Conservation (phyloP, 2,113 vertebrate species). For the Oostethus manadensis region DNA sequence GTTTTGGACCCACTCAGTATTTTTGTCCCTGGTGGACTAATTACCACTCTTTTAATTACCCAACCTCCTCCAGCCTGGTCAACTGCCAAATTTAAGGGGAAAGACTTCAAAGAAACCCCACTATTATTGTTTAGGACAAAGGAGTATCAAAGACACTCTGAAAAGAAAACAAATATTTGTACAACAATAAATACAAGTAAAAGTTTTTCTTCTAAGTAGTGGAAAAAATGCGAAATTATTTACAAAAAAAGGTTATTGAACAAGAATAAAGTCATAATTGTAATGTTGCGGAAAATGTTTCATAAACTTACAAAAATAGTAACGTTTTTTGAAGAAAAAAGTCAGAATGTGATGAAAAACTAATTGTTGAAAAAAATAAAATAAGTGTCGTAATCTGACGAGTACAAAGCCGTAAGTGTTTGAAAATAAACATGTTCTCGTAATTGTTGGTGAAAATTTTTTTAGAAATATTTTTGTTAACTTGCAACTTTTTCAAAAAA, state of each 20-base stretch:
- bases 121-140: slow-evolving; percentile 33
- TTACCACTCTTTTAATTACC: slow-evolving; percentile 58
- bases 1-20: slow-evolving; percentile 55
- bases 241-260: too few species aligned
- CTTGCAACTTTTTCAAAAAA: too few species aligned
- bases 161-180: background rate
- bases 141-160: background rate
- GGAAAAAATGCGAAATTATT: too few species aligned
- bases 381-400: background rate
- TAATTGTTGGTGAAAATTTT: too few species aligned
- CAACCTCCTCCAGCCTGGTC: slow-evolving; percentile 59
- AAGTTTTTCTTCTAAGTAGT: too few species aligned
- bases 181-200: too few species aligned
- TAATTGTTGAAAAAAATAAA: background rate
- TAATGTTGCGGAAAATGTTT: too few species aligned
- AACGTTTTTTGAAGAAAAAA: too few species aligned
- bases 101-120: slow-evolving; percentile 32
- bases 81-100: slow-evolving; percentile 49
- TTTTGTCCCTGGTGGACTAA: slow-evolving; percentile 63
- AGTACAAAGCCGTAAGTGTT: background rate
- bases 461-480: too few species aligned
- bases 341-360: too few species aligned
- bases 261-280: too few species aligned
- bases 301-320: too few species aligned
- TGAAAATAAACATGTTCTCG: background rate